A percentile compares a stretch with the other conserved stretches of the same genome.
Conservation (phyloP, 2,113 vertebrate genomes). For the Tamias sibiricus region DNA sequence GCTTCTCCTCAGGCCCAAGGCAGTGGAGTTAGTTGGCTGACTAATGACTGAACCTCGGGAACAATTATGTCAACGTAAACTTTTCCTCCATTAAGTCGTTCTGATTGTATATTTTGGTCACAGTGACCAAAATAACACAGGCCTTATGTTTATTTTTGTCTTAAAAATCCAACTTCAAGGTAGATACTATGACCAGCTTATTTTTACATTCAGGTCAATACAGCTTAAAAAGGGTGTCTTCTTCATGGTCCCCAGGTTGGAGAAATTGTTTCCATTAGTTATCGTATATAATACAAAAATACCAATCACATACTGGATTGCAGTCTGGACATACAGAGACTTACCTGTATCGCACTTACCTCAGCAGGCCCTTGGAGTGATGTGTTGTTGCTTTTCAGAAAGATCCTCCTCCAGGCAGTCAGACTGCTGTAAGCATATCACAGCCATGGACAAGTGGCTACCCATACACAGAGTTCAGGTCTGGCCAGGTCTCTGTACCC, state of each 20-base stretch:
- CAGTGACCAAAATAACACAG: no score
- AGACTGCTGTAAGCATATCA: not conserved
- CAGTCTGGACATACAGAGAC: not conserved
- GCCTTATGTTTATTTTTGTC: not conserved
- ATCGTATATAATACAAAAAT: not conserved
- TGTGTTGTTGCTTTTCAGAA: not conserved
- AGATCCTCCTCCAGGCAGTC: not conserved
- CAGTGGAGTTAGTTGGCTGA: no score
- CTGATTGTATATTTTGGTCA: no score
- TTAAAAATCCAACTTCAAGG: not conserved
- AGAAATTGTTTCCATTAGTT: not conserved
- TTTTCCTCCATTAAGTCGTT: no score
- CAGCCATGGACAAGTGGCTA: no score
- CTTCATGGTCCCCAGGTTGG: not conserved
- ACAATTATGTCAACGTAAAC: no score
- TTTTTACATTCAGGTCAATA: not conserved
- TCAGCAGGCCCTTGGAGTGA: not conserved
- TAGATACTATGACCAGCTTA: not conserved
- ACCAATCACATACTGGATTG: not conserved
- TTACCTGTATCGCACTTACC: fast-evolving
- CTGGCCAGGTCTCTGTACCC: not conserved
- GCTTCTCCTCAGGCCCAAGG: no score
- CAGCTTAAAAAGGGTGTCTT: not conserved
- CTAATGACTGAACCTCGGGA: no score
- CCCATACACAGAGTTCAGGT: not conserved